These are phyloP conservation scores for Channa striata DNA, from an alignment of 2,797 vertebrate genomes.

Conservation along the genomic window DNA sequence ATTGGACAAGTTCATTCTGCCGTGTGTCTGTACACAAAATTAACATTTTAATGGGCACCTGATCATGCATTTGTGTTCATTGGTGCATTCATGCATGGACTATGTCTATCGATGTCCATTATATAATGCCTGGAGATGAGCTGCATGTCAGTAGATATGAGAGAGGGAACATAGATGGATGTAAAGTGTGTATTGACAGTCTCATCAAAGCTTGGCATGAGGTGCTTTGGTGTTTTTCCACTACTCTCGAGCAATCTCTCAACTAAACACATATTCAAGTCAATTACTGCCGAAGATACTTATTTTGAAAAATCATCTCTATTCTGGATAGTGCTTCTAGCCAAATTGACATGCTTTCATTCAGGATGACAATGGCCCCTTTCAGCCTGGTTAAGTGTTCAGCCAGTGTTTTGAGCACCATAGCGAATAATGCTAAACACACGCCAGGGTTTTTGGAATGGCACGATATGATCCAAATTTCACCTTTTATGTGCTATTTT, in stretches of 20 bases:
- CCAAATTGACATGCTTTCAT: constrained; percentile 51
- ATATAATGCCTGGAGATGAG: constrained; percentile 7
- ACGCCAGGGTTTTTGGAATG: constrained; percentile 40
- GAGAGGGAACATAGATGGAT: neutral
- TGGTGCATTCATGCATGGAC: constrained; percentile 38
- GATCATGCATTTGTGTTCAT: constrained; percentile 17
- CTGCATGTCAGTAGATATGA: constrained; percentile 4
- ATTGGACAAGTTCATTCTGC: constrained; percentile 40
- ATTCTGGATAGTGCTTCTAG: constrained; percentile 24
- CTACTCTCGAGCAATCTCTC: constrained; percentile 27
- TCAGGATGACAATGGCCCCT: constrained; percentile 43
- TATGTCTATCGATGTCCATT: constrained; percentile 13
- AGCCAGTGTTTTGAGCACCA: constrained; percentile 44
- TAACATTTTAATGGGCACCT: constrained; percentile 35
- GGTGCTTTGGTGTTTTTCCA: constrained; percentile 12
- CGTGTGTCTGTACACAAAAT: constrained; percentile 29
- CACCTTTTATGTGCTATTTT: constrained; percentile 18
- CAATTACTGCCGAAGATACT: constrained; percentile 45
- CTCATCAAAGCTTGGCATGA: constrained; percentile 21
- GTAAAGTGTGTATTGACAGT: constrained; percentile 33
- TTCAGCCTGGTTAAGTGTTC: constrained; percentile 53
- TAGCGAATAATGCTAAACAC: constrained; percentile 48
- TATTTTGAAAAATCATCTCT: constrained; percentile 39
- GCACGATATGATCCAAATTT: constrained; percentile 42
- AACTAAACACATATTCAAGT: constrained; percentile 40